Conservation (phyloP, 2,113 vertebrate genomes). For the Cygnus atratus region DNA sequence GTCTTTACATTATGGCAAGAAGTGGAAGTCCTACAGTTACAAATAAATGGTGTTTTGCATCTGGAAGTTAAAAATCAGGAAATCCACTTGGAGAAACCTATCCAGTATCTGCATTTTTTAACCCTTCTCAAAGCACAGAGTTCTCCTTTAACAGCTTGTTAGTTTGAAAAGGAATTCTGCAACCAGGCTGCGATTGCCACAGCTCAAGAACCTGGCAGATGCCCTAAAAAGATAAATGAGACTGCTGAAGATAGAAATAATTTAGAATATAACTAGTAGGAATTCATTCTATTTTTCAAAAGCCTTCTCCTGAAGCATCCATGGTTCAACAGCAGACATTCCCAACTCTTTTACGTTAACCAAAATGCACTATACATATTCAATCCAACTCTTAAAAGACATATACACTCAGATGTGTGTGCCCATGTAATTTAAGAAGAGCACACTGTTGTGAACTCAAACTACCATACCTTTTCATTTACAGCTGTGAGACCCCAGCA, state of each 20-base stretch:
- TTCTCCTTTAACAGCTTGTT: neutral
- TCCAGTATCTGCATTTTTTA: neutral
- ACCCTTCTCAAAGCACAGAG: neutral
- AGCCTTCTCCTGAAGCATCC: neutral
- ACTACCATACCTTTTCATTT: neutral
- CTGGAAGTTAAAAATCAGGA: neutral
- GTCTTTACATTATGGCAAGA: neutral
- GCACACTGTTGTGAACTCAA: neutral
- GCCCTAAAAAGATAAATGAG: neutral
- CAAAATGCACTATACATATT: neutral
- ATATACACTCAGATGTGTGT: neutral
- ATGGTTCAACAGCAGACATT: neutral
- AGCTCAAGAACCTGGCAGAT: neutral
- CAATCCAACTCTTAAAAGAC: neutral
- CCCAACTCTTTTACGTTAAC: neutral
- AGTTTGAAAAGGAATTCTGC: neutral
- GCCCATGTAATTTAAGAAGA: neutral
- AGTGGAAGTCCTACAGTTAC: neutral
- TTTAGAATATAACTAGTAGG: neutral
- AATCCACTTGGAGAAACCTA: neutral
- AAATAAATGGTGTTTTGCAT: neutral
- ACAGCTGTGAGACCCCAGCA: neutral
- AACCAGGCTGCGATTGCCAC: neutral
- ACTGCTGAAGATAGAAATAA: neutral
- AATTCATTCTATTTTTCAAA: neutral